A percentile compares a stretch with the other conserved stretches of the same genome.
Evolutionary conservation across 1,140 invertebrate genomes (phyloP).

Genomic region (Hormaphis cornu): DNA sequence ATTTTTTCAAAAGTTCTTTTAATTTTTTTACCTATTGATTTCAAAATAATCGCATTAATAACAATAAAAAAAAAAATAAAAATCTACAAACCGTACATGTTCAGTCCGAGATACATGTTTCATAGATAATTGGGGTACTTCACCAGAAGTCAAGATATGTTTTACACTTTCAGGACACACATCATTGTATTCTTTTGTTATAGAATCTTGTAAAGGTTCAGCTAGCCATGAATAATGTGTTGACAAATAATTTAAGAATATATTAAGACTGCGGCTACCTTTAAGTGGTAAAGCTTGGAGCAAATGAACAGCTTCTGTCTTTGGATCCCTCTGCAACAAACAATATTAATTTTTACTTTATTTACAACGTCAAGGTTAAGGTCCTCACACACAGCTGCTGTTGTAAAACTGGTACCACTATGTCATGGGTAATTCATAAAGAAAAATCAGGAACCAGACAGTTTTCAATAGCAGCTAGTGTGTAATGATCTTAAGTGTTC

Average conservation of each 20-base stretch:
- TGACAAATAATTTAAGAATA: slow-evolving; percentile 26
- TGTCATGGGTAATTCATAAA: no score
- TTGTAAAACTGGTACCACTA: no score
- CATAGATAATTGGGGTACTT: slow-evolving; percentile 46
- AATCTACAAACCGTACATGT: slow-evolving; percentile 35
- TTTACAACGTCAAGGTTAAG: neutral
- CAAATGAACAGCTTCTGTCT: neutral
- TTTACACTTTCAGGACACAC: slow-evolving; percentile 34
- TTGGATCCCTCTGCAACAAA: neutral
- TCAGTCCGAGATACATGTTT: slow-evolving; percentile 44
- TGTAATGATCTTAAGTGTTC: neutral
- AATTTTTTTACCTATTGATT: slow-evolving; percentile 44
- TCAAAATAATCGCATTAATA: neutral
- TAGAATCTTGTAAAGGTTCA: neutral
- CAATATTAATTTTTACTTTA: neutral
- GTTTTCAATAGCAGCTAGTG: no score
- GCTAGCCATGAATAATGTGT: slow-evolving; percentile 31
- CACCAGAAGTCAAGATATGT: slow-evolving; percentile 44
- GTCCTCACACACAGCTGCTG: no score
- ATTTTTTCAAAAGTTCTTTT: slow-evolving; percentile 39
- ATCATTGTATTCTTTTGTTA: slow-evolving; percentile 1
- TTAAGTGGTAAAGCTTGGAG: slow-evolving; percentile 14
- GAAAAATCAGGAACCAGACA: no score
- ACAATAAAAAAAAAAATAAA: neutral
- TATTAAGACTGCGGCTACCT: neutral